Conservation (phyloP, 1,140 invertebrate genomes). For the Eumeta japonica region DNA sequence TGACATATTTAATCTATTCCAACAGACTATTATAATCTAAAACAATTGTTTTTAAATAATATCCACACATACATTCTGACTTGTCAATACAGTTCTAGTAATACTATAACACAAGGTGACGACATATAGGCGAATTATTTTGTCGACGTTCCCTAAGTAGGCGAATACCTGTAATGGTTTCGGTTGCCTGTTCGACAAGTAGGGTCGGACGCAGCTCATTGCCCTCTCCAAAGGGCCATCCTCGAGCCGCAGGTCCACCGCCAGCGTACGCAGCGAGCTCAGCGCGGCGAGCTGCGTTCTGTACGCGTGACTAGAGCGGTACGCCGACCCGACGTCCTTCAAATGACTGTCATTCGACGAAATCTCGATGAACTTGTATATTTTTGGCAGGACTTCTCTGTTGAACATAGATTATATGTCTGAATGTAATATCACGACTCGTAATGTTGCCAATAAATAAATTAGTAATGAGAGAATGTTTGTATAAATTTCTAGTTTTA, state of each 20-base stretch:
- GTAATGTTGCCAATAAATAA: too few relatives aligned
- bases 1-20: too few relatives aligned
- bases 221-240: constrained; percentile 53
- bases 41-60: too few relatives aligned
- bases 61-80: too few relatives aligned
- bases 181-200: constrained; percentile 63
- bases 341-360: constrained; percentile 59
- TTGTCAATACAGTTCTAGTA: too few relatives aligned
- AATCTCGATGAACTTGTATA: constrained; percentile 55
- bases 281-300: constrained; percentile 62
- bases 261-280: constrained; percentile 51
- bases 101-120: too few relatives aligned
- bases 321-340: constrained; percentile 59
- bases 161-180: constrained; percentile 60
- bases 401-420: constrained; percentile 12
- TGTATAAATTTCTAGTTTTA: too few relatives aligned
- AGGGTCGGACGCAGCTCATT: constrained; percentile 47
- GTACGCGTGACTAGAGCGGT: constrained; percentile 61
- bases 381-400: constrained; percentile 63
- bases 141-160: not conserved
- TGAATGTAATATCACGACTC: not conserved
- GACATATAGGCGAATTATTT: too few relatives aligned
- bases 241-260: constrained; percentile 53
- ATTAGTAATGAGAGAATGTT: too few relatives aligned
- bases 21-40: too few relatives aligned